A percentile compares a stretch with the other conserved stretches of the same genome.
Evolutionary conservation across 2,113 vertebrate species (phyloP).

Genomic region (Pongo pygmaeus): DNA sequence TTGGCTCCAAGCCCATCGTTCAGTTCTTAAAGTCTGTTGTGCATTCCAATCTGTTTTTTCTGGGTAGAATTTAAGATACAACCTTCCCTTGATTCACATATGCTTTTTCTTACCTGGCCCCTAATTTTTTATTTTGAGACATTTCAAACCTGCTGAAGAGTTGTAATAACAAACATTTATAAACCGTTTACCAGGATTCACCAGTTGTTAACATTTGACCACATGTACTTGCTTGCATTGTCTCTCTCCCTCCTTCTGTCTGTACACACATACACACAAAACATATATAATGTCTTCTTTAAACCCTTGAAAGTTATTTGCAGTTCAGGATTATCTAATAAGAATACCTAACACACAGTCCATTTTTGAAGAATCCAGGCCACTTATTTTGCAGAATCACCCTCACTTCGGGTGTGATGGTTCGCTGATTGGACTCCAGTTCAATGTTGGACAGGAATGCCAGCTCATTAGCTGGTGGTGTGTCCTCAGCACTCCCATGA

Average conservation of each 20-base stretch:
- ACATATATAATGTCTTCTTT: background rate
- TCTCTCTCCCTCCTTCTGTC: background rate
- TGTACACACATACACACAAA: background rate
- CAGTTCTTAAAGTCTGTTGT: background rate
- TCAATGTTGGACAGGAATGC: background rate
- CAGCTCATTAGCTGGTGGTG: background rate
- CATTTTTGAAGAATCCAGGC: background rate
- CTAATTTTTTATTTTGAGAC: background rate
- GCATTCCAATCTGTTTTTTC: background rate
- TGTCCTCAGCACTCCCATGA: background rate
- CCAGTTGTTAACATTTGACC: background rate
- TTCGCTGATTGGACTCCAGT: background rate
- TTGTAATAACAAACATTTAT: background rate
- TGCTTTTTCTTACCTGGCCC: background rate
- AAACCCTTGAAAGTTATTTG: background rate
- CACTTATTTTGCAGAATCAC: background rate
- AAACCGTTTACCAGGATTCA: background rate
- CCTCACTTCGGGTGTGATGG: background rate
- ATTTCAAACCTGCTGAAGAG: background rate
- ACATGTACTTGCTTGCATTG: background rate
- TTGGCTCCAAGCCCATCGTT: background rate
- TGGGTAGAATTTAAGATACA: background rate
- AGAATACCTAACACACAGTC: background rate
- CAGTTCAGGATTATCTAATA: background rate
- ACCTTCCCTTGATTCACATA: background rate